Evolutionary conservation across 2,797 vertebrate species (phyloP).

Genomic region (Ctenopoma kingsleyae): DNA sequence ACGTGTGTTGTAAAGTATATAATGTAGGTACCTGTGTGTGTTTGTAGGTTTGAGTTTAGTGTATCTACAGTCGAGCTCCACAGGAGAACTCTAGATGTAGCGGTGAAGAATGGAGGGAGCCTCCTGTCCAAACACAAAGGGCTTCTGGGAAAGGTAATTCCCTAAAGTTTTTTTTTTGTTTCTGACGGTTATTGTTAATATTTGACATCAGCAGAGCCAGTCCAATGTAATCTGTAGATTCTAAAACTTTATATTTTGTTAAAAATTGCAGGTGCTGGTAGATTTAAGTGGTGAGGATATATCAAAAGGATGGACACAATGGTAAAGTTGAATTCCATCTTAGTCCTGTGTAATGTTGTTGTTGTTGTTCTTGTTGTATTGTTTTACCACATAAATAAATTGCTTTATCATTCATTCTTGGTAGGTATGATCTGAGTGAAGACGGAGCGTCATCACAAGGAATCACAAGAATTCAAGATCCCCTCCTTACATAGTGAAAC

Average conservation of each 20-base stretch:
- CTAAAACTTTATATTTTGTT: not conserved
- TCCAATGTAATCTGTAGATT: not conserved
- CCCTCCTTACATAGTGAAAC: slow-evolving; percentile 57
- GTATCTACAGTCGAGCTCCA: slow-evolving; percentile 94
- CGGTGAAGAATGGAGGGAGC: slow-evolving; percentile 96
- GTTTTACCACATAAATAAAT: not conserved
- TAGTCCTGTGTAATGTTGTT: not conserved
- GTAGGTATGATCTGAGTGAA: slow-evolving; percentile 94
- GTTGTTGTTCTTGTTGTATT: too few species aligned
- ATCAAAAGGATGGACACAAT: slow-evolving; percentile 94
- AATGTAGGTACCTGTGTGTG: slow-evolving; percentile 24
- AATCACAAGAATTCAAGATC: slow-evolving; percentile 66
- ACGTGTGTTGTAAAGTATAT: too few species aligned
- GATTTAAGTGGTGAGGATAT: slow-evolving; percentile 93
- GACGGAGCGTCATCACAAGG: slow-evolving; percentile 85
- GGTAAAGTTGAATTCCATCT: slow-evolving; percentile 82
- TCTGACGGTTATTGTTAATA: not conserved
- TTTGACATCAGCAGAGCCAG: not conserved
- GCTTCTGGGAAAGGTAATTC: slow-evolving; percentile 92
- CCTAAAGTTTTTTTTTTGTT: not conserved
- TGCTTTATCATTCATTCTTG: slow-evolving; percentile 27
- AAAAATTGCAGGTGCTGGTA: slow-evolving; percentile 86
- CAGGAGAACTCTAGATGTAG: slow-evolving; percentile 93
- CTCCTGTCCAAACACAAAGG: slow-evolving; percentile 97
- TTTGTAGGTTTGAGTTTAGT: slow-evolving; percentile 92